These are phyloP conservation scores for Mactromeris polynyma DNA, from an alignment of 2,888 invertebrate species.

Conservation along the genomic window DNA sequence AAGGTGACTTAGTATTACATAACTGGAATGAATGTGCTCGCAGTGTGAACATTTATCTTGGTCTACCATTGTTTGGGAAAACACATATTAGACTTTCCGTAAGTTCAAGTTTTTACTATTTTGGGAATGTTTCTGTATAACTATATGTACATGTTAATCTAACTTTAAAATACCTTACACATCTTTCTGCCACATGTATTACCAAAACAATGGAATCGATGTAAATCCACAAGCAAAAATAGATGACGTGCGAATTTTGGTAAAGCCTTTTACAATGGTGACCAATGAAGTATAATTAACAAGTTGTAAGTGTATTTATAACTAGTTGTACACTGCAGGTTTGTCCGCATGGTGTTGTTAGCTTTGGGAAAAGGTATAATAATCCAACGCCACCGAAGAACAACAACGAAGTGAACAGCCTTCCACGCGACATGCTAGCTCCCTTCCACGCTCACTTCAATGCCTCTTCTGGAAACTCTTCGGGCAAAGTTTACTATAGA, in stretches of 20 bases:
- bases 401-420: no score
- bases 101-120: neutral
- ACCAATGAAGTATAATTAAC: neutral
- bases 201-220: neutral
- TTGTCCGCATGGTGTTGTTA: neutral
- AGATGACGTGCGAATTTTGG: neutral
- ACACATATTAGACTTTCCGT: neutral
- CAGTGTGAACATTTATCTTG: neutral
- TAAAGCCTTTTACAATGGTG: no score
- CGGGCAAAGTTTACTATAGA: neutral
- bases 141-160: neutral
- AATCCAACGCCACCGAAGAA: neutral
- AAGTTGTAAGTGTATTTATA: neutral
- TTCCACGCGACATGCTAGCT: neutral
- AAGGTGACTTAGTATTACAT: neutral
- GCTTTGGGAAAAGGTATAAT: constrained; percentile 4
- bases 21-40: neutral
- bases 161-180: neutral
- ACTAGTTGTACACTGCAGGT: neutral
- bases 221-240: neutral
- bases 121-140: neutral
- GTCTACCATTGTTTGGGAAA: neutral
- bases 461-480: neutral
- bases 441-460: constrained; percentile 4
- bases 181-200: neutral